phyloP scores from a whole-genome alignment of 2,888 invertebrate genomes.

The Halictus ligatus region DNA sequence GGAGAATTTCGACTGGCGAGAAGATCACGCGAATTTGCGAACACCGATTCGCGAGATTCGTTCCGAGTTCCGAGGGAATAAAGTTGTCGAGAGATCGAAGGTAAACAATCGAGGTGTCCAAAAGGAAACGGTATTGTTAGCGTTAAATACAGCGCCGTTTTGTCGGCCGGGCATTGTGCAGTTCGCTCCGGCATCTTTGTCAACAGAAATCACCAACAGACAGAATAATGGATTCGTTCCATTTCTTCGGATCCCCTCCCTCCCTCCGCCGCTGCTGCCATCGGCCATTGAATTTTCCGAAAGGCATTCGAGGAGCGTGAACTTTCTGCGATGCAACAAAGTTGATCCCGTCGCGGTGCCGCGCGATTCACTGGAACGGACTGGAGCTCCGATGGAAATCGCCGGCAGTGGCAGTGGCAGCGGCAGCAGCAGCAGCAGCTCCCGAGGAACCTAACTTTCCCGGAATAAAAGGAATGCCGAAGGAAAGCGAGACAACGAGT shows the following conservation, averaged over 20 bases:
- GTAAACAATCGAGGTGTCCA: neutral
- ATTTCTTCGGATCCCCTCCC: neutral
- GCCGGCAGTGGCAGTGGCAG: neutral
- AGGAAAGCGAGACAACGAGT: slow-evolving; percentile 3
- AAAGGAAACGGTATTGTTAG: neutral
- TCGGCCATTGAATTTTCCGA: neutral
- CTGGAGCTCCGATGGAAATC: neutral
- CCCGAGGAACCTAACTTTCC: neutral
- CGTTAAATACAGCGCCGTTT: neutral
- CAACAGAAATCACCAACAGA: neutral
- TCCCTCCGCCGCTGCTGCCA: too few species aligned
- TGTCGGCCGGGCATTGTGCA: neutral
- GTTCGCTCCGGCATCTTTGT: neutral
- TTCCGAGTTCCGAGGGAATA: neutral
- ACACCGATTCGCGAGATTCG: neutral
- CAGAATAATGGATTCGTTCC: neutral
- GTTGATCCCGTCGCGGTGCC: neutral
- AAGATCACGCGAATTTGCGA: too few species aligned
- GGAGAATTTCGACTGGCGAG: too few species aligned
- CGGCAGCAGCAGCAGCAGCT: neutral
- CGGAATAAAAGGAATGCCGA: slow-evolving; percentile 20
- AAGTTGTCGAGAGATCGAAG: neutral
- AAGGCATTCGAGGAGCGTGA: neutral
- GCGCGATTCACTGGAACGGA: neutral
- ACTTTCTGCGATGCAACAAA: slow-evolving; percentile 1